Evolutionary conservation across 2,888 invertebrate species (phyloP).

Genomic region (Apamea crenata): DNA sequence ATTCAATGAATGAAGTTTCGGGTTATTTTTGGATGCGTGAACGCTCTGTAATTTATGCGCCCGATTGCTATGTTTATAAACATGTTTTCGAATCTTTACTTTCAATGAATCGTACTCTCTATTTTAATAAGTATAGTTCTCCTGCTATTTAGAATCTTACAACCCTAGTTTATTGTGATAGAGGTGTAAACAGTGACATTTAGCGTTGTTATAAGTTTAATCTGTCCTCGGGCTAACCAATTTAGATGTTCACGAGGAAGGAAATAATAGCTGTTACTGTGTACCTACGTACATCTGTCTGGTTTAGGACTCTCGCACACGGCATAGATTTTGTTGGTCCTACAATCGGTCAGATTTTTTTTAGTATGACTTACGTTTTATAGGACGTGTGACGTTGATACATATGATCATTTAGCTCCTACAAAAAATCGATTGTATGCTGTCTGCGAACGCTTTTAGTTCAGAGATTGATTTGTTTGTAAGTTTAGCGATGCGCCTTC

Average conservation of each 20-base stretch:
- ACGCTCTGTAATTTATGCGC: slow-evolving; percentile 20
- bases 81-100: slow-evolving; percentile 16
- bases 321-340: not conserved
- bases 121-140: not conserved
- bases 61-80: slow-evolving; percentile 36
- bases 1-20: slow-evolving; percentile 37
- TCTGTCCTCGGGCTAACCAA: not conserved
- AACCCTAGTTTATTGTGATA: not conserved
- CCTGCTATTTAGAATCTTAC: not conserved
- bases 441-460: not conserved
- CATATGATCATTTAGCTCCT: not conserved
- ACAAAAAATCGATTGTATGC: not conserved
- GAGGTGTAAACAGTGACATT: slow-evolving; percentile 3
- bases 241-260: not conserved
- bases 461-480: slow-evolving; percentile 13
- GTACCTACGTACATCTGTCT: not conserved
- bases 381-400: not conserved
- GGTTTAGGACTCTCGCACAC: not conserved
- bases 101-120: slow-evolving; percentile 17
- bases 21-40: slow-evolving; percentile 39
- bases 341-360: not conserved
- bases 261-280: slow-evolving; percentile 4
- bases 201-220: not conserved
- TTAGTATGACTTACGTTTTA: not conserved
- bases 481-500: slow-evolving; percentile 5